phyloP scores from a whole-genome alignment of 2,888 invertebrate species.

The Colostygia pectinataria region DNA sequence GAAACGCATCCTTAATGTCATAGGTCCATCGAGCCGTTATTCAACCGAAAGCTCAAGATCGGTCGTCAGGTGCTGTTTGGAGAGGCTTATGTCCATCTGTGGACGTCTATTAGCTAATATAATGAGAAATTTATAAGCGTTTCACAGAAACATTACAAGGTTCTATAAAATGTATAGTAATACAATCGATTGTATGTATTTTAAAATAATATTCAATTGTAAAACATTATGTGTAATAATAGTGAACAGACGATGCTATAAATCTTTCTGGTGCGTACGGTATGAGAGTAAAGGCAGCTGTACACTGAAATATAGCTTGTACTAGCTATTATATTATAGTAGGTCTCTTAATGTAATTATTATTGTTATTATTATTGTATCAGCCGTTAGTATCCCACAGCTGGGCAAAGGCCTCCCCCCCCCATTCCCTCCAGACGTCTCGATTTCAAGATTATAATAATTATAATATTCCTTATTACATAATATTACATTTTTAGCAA shows the following conservation, averaged over 20 bases:
- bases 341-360: not conserved
- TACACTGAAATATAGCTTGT: constrained; percentile 9
- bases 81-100: too few species aligned
- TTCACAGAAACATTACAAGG: constrained; percentile 47
- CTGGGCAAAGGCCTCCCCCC: too few species aligned
- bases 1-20: too few species aligned
- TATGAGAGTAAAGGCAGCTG: constrained; percentile 21
- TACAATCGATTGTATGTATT: constrained; percentile 45
- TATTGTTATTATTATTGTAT: not conserved
- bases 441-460: too few species aligned
- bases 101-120: too few species aligned
- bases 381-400: too few species aligned
- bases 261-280: constrained; percentile 53
- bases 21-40: too few species aligned
- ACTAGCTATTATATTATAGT: not conserved
- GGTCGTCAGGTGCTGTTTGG: too few species aligned
- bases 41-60: too few species aligned
- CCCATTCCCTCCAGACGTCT: too few species aligned
- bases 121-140: constrained; percentile 18
- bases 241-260: constrained; percentile 58
- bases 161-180: constrained; percentile 39
- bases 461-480: too few species aligned
- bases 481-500: too few species aligned
- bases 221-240: constrained; percentile 57
- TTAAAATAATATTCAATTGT: constrained; percentile 69